These are phyloP conservation scores for Tetrax tetrax DNA, from an alignment of 2,113 vertebrate genomes.

Conservation along the genomic window DNA sequence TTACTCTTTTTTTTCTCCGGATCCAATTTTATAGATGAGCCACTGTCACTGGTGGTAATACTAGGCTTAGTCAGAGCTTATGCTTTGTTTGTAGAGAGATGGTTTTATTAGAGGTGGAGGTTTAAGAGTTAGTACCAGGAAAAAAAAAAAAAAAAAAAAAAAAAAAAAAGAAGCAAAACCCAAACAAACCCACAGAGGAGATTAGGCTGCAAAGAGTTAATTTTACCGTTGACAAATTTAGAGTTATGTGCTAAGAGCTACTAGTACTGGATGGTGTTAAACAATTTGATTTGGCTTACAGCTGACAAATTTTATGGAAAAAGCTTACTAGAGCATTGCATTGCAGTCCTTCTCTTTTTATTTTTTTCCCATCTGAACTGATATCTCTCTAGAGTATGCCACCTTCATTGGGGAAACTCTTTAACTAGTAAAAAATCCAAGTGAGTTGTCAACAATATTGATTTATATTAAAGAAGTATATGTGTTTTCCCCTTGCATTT, in stretches of 20 bases:
- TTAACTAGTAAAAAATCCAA: background rate
- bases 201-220: background rate
- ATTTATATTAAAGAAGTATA: background rate
- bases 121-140: background rate
- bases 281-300: background rate
- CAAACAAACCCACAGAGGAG: background rate
- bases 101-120: background rate
- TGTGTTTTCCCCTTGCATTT: background rate
- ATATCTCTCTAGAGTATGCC: background rate
- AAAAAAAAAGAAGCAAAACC: rapidly evolving
- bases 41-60: background rate
- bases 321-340: background rate
- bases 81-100: conserved; percentile 13
- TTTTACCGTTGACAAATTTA: background rate
- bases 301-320: background rate
- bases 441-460: background rate
- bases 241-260: background rate
- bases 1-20: background rate
- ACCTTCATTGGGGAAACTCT: background rate
- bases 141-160: background rate
- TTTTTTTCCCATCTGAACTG: background rate
- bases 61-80: background rate
- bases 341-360: background rate
- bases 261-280: background rate
- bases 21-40: background rate